These are phyloP conservation scores for Ornithoptera priamus DNA, from an alignment of 2,888 invertebrate species.

Conservation along the genomic window DNA sequence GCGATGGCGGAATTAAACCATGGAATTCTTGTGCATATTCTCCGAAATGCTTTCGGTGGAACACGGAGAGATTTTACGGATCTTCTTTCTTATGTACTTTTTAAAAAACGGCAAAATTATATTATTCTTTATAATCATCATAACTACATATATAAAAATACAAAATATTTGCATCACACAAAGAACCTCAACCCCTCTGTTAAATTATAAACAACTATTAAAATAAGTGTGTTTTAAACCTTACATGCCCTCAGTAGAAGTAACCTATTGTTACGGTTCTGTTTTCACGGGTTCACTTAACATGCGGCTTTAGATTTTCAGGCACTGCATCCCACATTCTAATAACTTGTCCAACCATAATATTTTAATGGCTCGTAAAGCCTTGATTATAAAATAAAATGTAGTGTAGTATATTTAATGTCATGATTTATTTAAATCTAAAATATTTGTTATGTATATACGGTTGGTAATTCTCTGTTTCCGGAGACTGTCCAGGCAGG, in stretches of 20 bases:
- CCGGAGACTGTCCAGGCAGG: no score
- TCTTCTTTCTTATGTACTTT: no score
- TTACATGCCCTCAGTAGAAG: background rate
- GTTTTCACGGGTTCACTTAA: slow-evolving; percentile 10
- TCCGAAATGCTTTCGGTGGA: no score
- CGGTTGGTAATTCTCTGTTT: no score
- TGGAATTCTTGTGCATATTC: no score
- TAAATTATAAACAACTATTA: background rate
- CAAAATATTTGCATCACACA: no score
- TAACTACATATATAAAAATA: no score
- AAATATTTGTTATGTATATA: no score
- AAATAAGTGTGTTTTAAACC: background rate
- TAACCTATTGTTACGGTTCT: slow-evolving; percentile 11
- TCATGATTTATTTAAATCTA: background rate
- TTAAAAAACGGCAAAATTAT: no score
- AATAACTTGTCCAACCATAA: slow-evolving; percentile 1
- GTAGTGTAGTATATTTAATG: background rate
- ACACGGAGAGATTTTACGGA: no score
- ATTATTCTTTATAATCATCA: no score
- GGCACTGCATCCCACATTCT: background rate
- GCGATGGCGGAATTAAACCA: no score
- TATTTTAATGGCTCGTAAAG: background rate
- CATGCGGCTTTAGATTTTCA: slow-evolving; percentile 16
- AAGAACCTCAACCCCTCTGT: background rate
- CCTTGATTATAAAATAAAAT: background rate